These are phyloP conservation scores for Calephelis virginiensis DNA, from an alignment of 1,140 invertebrate genomes.

Conservation along the genomic window DNA sequence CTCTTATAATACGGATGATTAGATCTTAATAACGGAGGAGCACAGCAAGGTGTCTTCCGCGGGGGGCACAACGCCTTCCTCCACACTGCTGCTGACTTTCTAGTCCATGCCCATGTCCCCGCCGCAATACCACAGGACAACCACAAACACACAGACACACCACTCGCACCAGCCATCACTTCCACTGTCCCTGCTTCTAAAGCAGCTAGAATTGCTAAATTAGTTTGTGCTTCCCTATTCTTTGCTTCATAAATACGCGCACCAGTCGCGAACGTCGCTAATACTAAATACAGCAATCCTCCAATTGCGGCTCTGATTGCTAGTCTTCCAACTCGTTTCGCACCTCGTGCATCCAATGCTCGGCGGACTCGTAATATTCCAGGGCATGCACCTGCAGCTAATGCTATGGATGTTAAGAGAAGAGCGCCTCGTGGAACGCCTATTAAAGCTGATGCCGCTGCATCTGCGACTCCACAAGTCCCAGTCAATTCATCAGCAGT, in stretches of 20 bases:
- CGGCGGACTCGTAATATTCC: slow-evolving; percentile 81
- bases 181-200: slow-evolving; percentile 71
- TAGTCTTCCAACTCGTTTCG: slow-evolving; percentile 90
- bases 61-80: slow-evolving; percentile 74
- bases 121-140: slow-evolving; percentile 90
- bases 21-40: slow-evolving; percentile 56
- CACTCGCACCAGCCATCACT: slow-evolving; percentile 53
- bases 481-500: slow-evolving; percentile 87
- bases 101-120: slow-evolving; percentile 94
- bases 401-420: slow-evolving; percentile 79
- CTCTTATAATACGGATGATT: slow-evolving; percentile 67
- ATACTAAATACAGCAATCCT: slow-evolving; percentile 86
- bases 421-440: slow-evolving; percentile 83
- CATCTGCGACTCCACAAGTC: slow-evolving; percentile 85
- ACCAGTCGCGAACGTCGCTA: slow-evolving; percentile 81
- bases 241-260: slow-evolving; percentile 81
- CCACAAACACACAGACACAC: slow-evolving; percentile 85
- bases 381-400: slow-evolving; percentile 81
- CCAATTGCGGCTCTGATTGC: slow-evolving; percentile 92
- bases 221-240: slow-evolving; percentile 71
- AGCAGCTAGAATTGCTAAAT: slow-evolving; percentile 75
- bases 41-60: slow-evolving; percentile 55
- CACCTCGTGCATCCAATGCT: slow-evolving; percentile 81
- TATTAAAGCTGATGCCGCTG: slow-evolving; percentile 88
- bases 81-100: slow-evolving; percentile 92